phyloP scores from a whole-genome alignment of 2,113 vertebrate species.

The Neotoma lepida region DNA sequence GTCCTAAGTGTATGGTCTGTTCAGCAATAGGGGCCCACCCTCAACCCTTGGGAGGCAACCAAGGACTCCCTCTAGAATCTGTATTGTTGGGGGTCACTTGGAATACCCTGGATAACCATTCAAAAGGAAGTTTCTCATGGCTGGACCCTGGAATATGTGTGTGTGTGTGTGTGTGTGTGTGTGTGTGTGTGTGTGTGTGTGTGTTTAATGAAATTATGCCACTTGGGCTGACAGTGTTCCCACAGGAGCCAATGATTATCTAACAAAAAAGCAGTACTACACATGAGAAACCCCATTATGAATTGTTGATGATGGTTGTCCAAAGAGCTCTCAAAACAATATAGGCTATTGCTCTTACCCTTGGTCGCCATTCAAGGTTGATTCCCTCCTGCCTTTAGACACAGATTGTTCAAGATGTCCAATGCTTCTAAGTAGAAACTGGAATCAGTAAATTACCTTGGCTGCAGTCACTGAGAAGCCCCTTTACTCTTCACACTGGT shows the following conservation, averaged over 20 bases:
- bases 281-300: background rate
- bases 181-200: background rate
- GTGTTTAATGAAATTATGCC: background rate
- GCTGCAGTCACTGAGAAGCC: background rate
- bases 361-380: background rate
- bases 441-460: background rate
- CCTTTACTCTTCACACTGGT: background rate
- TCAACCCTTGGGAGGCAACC: background rate
- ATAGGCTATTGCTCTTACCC: background rate
- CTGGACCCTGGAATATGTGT: background rate
- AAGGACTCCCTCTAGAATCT: background rate
- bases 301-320: background rate
- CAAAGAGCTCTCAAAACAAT: background rate
- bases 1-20: background rate
- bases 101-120: background rate
- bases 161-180: background rate
- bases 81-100: background rate
- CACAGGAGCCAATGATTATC: background rate
- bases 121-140: background rate
- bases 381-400: background rate
- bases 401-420: background rate
- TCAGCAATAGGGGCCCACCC: background rate
- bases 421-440: background rate
- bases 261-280: background rate
- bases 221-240: background rate